A percentile compares a stretch with the other conserved stretches of the same genome.
phyloP scores from a whole-genome alignment of 1,140 invertebrate genomes.

The Liolophura sinensis region DNA sequence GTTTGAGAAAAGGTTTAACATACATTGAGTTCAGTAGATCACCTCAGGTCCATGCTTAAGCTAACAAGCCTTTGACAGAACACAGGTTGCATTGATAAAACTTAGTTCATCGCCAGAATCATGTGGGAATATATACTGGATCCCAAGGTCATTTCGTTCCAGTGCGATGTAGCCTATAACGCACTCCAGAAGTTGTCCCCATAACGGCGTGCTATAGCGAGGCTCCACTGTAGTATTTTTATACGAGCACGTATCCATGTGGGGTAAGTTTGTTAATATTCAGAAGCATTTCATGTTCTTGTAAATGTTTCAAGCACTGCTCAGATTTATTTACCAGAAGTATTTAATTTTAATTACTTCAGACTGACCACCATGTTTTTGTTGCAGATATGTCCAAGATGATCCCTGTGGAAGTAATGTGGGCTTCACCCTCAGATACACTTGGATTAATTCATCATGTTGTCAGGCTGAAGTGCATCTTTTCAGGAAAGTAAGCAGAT shows the following conservation, averaged over 20 bases:
- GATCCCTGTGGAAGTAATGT: slow-evolving; percentile 27
- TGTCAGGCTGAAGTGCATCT: slow-evolving; percentile 47
- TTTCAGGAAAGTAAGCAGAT: slow-evolving; percentile 48
- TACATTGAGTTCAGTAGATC: too few species aligned
- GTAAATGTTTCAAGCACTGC: background rate
- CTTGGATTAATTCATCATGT: slow-evolving; percentile 31
- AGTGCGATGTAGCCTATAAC: too few species aligned
- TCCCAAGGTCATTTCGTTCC: too few species aligned
- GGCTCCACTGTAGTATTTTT: background rate
- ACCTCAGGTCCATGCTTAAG: too few species aligned
- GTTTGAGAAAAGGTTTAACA: too few species aligned
- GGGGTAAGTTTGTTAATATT: background rate
- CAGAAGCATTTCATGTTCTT: background rate
- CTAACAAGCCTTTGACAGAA: too few species aligned
- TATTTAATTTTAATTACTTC: background rate
- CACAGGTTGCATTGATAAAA: too few species aligned
- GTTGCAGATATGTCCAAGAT: slow-evolving; percentile 29
- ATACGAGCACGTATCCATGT: background rate
- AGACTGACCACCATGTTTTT: slow-evolving; percentile 7
- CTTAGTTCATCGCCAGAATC: too few species aligned
- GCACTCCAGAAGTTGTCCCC: too few species aligned
- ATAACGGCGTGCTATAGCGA: too few species aligned
- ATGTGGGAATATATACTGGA: too few species aligned
- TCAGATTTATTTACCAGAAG: background rate
- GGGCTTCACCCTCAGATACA: slow-evolving; percentile 43